Conservation (phyloP, 2,113 vertebrate genomes). For the Pomatostomus ruficeps region DNA sequence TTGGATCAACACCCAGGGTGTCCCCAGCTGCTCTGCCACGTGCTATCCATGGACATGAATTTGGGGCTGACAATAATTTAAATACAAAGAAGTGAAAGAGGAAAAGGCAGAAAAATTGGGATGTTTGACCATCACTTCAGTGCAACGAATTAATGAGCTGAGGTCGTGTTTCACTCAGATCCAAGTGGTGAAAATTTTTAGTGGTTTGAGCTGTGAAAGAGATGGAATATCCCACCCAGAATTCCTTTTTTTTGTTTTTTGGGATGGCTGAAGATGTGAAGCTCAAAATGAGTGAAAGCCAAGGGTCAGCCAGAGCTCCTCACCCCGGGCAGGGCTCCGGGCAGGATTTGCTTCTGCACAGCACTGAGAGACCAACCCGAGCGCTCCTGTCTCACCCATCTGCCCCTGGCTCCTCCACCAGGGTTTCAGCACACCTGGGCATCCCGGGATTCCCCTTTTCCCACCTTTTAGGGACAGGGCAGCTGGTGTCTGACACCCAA, state of each 20-base stretch:
- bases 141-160: neutral
- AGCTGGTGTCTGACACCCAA: neutral
- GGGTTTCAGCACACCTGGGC: neutral
- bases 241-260: fast-evolving
- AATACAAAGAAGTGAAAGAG: neutral
- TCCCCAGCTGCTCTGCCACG: neutral
- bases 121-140: neutral
- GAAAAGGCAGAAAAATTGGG: neutral
- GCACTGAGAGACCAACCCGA: neutral
- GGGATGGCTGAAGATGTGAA: neutral
- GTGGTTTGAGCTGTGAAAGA: neutral
- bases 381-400: neutral
- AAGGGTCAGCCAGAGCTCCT: neutral
- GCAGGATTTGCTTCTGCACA: neutral
- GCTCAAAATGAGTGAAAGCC: neutral
- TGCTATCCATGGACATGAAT: fast-evolving
- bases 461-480: neutral
- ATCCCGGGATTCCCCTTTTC: neutral
- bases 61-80: neutral
- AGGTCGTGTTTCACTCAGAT: neutral
- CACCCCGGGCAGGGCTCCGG: neutral
- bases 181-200: neutral
- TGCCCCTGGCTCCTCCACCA: neutral
- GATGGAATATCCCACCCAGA: neutral
- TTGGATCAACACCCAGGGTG: neutral